Evolutionary conservation across 2,113 vertebrate species (phyloP).

Genomic region (Scophthalmus maximus): DNA sequence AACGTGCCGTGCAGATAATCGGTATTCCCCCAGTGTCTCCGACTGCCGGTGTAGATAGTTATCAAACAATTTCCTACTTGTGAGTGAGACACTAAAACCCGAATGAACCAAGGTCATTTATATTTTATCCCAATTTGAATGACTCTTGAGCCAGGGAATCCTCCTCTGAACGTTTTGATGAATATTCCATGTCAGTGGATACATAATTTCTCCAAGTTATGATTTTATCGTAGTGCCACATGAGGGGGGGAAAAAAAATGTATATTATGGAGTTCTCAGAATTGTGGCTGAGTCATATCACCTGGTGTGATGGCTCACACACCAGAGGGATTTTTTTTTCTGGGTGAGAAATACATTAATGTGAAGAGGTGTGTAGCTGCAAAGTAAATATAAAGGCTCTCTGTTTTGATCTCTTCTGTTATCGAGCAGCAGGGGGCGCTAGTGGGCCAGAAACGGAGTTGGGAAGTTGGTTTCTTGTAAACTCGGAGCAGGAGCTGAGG

Average conservation of each 20-base stretch:
- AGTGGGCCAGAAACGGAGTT: conserved; percentile 70
- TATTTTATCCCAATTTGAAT: conserved; percentile 63
- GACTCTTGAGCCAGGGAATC: conserved; percentile 43
- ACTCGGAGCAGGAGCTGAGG: conserved; percentile 33
- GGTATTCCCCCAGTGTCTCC: conserved; percentile 25
- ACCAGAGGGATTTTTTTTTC: conserved; percentile 25
- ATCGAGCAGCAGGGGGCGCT: conserved; percentile 79
- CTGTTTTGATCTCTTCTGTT: background rate
- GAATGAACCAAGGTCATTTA: conserved; percentile 47
- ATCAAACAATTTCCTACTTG: conserved; percentile 45
- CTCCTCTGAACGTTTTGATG: conserved; percentile 49
- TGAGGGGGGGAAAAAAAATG: background rate
- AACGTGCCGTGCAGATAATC: conserved; percentile 10
- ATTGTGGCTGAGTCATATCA: conserved; percentile 33
- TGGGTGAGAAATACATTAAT: conserved; percentile 37
- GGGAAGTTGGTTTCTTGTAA: conserved; percentile 30
- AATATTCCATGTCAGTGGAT: conserved; percentile 59
- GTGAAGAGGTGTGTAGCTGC: conserved; percentile 20
- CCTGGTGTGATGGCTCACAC: conserved; percentile 48
- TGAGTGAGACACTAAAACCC: conserved; percentile 36
- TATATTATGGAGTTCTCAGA: conserved; percentile 32
- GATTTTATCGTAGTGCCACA: conserved; percentile 21
- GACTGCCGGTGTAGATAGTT: conserved; percentile 23
- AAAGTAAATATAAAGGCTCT: background rate
- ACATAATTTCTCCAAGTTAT: conserved; percentile 29